Evolutionary conservation across 2,113 vertebrate genomes (phyloP).

Genomic region (crab-eating macaque (Macaca fascicularis)): T2T-MFA8v1.1 NC_088380.1:174732501-174733000

Average conservation of each 20-base stretch:
- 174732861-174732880: not conserved
- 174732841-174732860: not conserved
- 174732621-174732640: not conserved
- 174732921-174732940: not conserved
- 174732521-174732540: constrained; percentile 53
- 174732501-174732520: constrained; percentile 4
- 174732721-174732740: not conserved
- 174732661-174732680: not conserved
- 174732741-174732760: not conserved
- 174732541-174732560: constrained; percentile 53
- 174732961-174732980: rapidly evolving
- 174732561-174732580: constrained; percentile 34
- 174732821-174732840: not conserved
- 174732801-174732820: not conserved
- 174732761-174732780: not conserved
- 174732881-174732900: not conserved
- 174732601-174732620: not conserved
- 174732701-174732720: not conserved
- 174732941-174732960: not conserved
- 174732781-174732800: not conserved
- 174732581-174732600: constrained; percentile 45
- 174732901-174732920: not conserved
- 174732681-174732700: not conserved
- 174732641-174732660: not conserved
- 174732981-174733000: not conserved